Base-by-base conservation (phyloP, 2,113 vertebrate genomes). In the Piaya cayana region DNA sequence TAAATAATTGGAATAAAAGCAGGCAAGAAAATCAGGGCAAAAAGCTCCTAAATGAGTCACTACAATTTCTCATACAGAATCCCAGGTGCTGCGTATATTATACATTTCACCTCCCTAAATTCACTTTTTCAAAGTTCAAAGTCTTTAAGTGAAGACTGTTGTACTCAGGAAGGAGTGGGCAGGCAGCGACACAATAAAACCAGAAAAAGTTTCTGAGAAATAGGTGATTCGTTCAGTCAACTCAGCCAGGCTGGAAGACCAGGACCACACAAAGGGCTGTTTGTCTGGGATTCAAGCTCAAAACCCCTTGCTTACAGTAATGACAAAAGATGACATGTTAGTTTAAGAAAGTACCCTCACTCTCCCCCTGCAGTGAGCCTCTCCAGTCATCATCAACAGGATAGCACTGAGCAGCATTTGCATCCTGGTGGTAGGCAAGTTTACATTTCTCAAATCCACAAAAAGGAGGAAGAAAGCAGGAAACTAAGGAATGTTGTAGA, bases 181-280 rank as follows among this genome's bases (percentile, higher is more conserved):
- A 62, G 78, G 63, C 62, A 95, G 70, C 83, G 79, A 71, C 58
- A 89, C 62, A 93, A 68, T 72, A 86, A 89, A 87, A 68, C 47
- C 27, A 68, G 56, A 7, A 93, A 76, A 39, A 39, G 34, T 62
- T 77, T 84, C 77, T 86, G 65, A 89, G 83, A 71, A 86, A 75
- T 72, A 68, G 29, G 67, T 85, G 70, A 96, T 91, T 87, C 83
- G 56, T 68, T 86, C 82, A 86, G 64, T 90, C 82, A 94, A 30
- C 68, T 85, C 63, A 68, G n/a, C 18, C 49, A 65, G 78, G 45
- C 65, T 91, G 49, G 89, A 94, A 76, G 75, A 82, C 32, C 55
- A 90, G 58, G 95, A 91, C 95, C 86, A 93, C 91, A 96, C 91
- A 92, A 88, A 82, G 39, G 43, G 77, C 53, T 75, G 39, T 86